These are phyloP conservation scores for Cheilosia vulpina DNA, from an alignment of 2,888 invertebrate genomes.

Conservation along the genomic window DNA sequence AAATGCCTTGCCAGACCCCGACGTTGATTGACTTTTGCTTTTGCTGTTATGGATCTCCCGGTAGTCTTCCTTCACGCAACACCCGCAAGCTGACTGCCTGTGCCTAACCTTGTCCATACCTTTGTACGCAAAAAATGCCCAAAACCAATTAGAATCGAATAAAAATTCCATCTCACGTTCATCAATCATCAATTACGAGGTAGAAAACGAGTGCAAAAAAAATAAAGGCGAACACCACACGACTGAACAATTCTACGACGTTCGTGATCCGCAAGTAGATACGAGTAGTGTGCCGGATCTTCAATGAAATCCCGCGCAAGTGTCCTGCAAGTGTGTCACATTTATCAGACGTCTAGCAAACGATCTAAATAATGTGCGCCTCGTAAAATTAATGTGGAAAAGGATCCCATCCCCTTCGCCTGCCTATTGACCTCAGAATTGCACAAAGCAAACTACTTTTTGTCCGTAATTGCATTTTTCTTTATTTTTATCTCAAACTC, in stretches of 20 bases:
- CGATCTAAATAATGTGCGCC: conserved; percentile 18
- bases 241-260: neutral
- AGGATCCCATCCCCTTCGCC: conserved; percentile 14
- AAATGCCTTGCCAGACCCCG: conserved; percentile 13
- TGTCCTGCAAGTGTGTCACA: conserved; percentile 49
- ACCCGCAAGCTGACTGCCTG: conserved; percentile 9
- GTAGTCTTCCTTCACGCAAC: conserved; percentile 28
- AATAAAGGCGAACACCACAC: neutral
- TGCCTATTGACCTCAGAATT: conserved; percentile 17
- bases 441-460: conserved; percentile 27
- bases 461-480: conserved; percentile 44
- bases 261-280: conserved; percentile 41
- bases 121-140: neutral
- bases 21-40: conserved; percentile 42
- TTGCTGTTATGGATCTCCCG: conserved; percentile 8
- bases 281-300: conserved; percentile 27
- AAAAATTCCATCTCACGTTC: conserved; percentile 58
- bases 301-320: conserved; percentile 23
- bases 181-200: conserved; percentile 56
- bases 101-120: neutral
- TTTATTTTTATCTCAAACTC: neutral
- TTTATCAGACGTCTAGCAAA: conserved; percentile 27
- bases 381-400: conserved; percentile 54
- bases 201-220: conserved; percentile 7
- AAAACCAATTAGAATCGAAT: conserved; percentile 57